Evolutionary conservation across 2,797 vertebrate genomes (phyloP), one percentile per base, ranked within the genome.

Genomic region (Cheirogaleus major): DNA sequence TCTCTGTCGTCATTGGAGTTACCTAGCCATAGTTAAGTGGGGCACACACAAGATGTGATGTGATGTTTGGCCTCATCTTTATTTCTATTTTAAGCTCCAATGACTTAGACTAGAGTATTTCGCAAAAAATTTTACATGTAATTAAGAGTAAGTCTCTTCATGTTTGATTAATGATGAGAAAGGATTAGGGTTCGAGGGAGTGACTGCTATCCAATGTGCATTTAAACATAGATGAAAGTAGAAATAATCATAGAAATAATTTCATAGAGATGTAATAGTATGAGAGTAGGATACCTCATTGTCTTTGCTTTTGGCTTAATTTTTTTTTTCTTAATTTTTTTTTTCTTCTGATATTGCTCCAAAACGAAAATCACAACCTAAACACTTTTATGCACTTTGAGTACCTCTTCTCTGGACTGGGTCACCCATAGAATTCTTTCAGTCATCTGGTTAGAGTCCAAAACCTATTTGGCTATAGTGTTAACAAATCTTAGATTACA

Each of bases 1-100:
- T 91, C 48, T 96, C 41, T 96, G 70, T 96, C 70, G 94, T 73
- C 57, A 61, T 11, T 89, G 67, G 69, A 96, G 80, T 95, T 95
- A 97, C 76, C 89, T 59, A 92, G 76, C 89, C 89, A 92, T 89
- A 67, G 72, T 78, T 94, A 91, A 89, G 25, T 84, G 35, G 59
- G 78, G 72, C 55, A 78, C 63, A 78, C 55, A 59, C 3, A 80
- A 94, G 25, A 82, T 95, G 25, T 80, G 91, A 72, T 93, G 11
- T 18, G 25, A 70, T 94, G 67, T 35, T 92, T 94, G 89, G 45
- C 25, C 22, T 89, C n/a, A 65, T 65, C 41, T 73, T 97, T 92
- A 85, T 43, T 93, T 83, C 41, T 95, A 13, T 84, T 87, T 90
- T 89, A 95, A 94, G 48, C 65, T 75, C 93, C 50, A 85, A 1